Percentiles rank a stretch among this genome's conserved stretches.
Conservation (phyloP, 2,888 invertebrate species). For the Cryptocheilus praepositus region DNA sequence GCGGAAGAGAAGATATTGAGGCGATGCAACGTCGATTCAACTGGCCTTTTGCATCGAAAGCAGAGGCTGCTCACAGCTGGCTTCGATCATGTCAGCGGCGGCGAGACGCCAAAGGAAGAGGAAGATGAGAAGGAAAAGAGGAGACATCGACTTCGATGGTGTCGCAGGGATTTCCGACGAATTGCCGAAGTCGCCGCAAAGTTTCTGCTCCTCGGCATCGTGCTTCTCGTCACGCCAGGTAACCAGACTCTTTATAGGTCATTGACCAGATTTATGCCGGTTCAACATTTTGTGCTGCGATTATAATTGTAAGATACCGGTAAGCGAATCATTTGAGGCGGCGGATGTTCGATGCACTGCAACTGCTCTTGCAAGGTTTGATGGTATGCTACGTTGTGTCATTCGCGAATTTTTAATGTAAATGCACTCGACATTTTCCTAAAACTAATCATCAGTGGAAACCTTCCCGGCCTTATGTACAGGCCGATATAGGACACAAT, state of each 20-base stretch:
- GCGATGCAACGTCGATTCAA: constrained; percentile 41
- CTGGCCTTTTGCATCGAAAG: constrained; percentile 42
- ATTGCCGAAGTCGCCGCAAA: constrained; percentile 69
- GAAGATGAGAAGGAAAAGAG: constrained; percentile 52
- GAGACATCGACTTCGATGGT: constrained; percentile 62
- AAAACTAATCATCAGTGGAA: no score
- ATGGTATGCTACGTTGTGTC: no score
- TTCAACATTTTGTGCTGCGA: no score
- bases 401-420: no score
- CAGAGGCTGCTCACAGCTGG: constrained; percentile 51
- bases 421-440: no score
- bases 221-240: constrained; percentile 72
- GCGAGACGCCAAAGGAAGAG: constrained; percentile 25
- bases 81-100: constrained; percentile 23
- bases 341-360: no score
- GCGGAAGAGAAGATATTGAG: constrained; percentile 52
- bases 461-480: no score
- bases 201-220: constrained; percentile 69
- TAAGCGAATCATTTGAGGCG: no score
- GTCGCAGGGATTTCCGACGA: constrained; percentile 65
- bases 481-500: no score
- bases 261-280: no score
- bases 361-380: no score
- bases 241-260: constrained; percentile 1
- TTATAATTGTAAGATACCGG: no score